phyloP scores from a whole-genome alignment of 2,797 vertebrate species.

The Anabacerthia variegaticeps region DNA sequence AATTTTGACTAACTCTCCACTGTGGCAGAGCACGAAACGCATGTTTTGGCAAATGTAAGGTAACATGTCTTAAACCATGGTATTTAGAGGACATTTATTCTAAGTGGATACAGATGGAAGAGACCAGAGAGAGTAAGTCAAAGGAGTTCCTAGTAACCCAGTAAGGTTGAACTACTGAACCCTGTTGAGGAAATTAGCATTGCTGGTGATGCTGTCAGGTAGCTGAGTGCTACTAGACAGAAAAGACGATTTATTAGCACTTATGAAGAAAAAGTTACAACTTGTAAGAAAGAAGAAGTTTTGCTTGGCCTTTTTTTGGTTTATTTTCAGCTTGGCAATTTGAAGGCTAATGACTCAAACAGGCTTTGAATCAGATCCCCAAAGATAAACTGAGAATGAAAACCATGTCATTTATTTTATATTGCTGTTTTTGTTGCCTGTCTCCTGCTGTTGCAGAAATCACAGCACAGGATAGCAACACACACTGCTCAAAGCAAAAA shows the following conservation, averaged over 20 bases:
- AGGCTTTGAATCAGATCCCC: neutral
- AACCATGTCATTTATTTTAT: neutral
- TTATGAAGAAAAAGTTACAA: neutral
- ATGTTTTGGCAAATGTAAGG: neutral
- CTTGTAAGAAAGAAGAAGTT: neutral
- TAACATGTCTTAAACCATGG: neutral
- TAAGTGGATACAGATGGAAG: conserved; percentile 46
- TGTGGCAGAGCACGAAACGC: neutral
- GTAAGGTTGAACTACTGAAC: conserved; percentile 58
- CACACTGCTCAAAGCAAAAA: neutral
- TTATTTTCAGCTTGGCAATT: neutral
- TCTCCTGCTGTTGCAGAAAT: neutral
- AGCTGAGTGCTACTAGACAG: conserved; percentile 10
- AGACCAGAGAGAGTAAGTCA: neutral
- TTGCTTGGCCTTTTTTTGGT: neutral
- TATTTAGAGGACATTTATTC: neutral
- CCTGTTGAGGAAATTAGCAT: conserved; percentile 35
- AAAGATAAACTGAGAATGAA: neutral
- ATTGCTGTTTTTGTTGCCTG: neutral
- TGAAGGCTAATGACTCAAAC: neutral
- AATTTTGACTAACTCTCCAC: neutral
- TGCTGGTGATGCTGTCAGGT: neutral
- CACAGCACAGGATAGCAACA: neutral
- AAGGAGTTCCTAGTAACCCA: neutral
- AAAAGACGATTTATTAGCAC: conserved; percentile 1